phyloP scores from a whole-genome alignment of 1,140 invertebrate genomes.

The Cydia pomonella region DNA sequence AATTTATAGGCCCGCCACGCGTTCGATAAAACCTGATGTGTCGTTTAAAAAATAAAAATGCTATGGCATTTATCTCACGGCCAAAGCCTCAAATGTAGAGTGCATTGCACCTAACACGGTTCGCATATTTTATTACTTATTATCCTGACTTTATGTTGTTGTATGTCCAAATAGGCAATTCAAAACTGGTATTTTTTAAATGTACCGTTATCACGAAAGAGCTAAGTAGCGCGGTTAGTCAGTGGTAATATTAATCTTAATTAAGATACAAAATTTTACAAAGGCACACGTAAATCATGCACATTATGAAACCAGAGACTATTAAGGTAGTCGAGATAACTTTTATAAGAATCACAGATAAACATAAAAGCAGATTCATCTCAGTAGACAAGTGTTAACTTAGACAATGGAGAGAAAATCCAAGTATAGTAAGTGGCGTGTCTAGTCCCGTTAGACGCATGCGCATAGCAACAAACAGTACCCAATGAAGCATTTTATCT shows the following conservation, averaged over 20 bases:
- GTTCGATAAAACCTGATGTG: slow-evolving; percentile 23
- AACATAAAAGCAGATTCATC: slow-evolving; percentile 1
- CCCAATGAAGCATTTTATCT: slow-evolving; percentile 47
- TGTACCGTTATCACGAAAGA: slow-evolving; percentile 17
- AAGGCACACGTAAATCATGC: not conserved
- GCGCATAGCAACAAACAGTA: slow-evolving; percentile 8
- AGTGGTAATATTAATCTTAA: slow-evolving; percentile 16
- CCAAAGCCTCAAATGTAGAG: slow-evolving; percentile 28
- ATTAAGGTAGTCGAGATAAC: not conserved
- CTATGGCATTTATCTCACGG: slow-evolving; percentile 23
- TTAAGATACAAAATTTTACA: not conserved
- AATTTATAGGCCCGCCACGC: not conserved
- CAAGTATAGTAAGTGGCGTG: slow-evolving; percentile 25
- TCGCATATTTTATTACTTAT: slow-evolving; percentile 31
- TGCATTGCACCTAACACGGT: slow-evolving; percentile 26
- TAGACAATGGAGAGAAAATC: slow-evolving; percentile 29
- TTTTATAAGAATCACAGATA: not conserved
- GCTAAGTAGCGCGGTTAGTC: slow-evolving; percentile 19
- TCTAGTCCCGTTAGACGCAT: slow-evolving; percentile 22
- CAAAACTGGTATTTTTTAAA: slow-evolving; percentile 19
- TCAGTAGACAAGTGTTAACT: slow-evolving; percentile 16
- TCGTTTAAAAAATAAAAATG: slow-evolving; percentile 25
- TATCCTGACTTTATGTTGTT: slow-evolving; percentile 24
- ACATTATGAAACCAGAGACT: slow-evolving; percentile 2
- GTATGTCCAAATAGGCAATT: slow-evolving; percentile 32